phyloP scores from a whole-genome alignment of 1,140 invertebrate species.

The Plutomurus gul region DNA sequence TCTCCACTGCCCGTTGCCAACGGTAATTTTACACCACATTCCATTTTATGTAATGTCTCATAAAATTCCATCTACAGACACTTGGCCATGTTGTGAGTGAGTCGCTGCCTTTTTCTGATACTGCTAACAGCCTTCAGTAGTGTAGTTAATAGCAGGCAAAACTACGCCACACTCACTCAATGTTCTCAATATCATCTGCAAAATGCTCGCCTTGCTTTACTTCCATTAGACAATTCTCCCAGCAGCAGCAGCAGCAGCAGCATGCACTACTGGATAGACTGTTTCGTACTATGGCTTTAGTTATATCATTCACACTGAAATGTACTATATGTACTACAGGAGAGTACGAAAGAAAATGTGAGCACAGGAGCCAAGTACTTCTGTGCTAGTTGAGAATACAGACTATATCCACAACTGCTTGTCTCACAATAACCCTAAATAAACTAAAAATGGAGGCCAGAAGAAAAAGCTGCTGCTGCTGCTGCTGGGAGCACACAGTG shows the following conservation, averaged over 20 bases:
- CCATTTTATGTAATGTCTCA: slow-evolving; percentile 47
- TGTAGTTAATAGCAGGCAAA: not conserved
- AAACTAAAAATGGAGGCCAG: not conserved
- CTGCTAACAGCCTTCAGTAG: not conserved
- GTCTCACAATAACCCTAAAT: slow-evolving; percentile 24
- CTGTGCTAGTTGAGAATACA: not conserved
- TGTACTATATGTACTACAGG: no score
- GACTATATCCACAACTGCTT: not conserved
- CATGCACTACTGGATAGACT: no score
- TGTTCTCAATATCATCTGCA: not conserved
- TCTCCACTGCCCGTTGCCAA: slow-evolving; percentile 48
- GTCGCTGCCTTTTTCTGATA: not conserved
- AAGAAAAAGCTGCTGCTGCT: no score
- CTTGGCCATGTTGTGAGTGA: not conserved
- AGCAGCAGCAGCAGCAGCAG: no score
- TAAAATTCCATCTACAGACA: slow-evolving; percentile 31
- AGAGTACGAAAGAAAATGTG: no score
- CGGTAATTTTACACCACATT: slow-evolving; percentile 51
- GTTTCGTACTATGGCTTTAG: no score
- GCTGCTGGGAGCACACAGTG: no score
- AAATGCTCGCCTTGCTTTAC: not conserved
- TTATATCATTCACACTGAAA: no score
- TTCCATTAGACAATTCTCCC: no score
- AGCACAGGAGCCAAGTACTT: not conserved
- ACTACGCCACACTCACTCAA: not conserved